Conservation (phyloP, 2,797 vertebrate genomes). For the Rhodeus uyekii region DNA sequence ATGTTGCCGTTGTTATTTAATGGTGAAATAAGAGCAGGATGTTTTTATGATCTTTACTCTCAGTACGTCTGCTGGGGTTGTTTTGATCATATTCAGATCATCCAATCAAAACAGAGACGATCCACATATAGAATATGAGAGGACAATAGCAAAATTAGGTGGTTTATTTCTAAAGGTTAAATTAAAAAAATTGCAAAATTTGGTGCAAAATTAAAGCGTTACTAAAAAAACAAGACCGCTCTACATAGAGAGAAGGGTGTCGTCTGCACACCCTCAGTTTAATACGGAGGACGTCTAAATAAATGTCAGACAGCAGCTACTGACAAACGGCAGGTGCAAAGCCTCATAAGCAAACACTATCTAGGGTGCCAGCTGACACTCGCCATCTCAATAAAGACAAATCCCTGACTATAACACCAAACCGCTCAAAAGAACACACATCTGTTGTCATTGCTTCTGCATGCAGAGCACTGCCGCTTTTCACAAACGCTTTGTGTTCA, state of each 20-base stretch:
- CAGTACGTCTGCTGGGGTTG: no score
- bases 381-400: neutral
- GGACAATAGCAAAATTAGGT: neutral
- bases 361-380: neutral
- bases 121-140: neutral
- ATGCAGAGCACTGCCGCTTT: neutral
- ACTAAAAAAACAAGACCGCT: neutral
- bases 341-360: neutral
- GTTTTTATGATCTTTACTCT: no score
- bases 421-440: neutral
- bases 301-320: neutral
- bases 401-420: neutral
- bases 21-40: no score
- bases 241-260: no score
- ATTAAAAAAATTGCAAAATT: neutral
- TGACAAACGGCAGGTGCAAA: conserved; percentile 11
- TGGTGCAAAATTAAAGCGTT: neutral
- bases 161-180: neutral
- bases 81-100: neutral
- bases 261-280: neutral
- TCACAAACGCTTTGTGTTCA: neutral
- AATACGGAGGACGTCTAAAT: neutral
- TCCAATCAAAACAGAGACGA: neutral
- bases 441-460: no score
- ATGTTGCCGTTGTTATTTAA: no score